Conservation (phyloP, 37 sponge, comb jelly and placozoan species). For the Petrosia ficiformis region DNA sequence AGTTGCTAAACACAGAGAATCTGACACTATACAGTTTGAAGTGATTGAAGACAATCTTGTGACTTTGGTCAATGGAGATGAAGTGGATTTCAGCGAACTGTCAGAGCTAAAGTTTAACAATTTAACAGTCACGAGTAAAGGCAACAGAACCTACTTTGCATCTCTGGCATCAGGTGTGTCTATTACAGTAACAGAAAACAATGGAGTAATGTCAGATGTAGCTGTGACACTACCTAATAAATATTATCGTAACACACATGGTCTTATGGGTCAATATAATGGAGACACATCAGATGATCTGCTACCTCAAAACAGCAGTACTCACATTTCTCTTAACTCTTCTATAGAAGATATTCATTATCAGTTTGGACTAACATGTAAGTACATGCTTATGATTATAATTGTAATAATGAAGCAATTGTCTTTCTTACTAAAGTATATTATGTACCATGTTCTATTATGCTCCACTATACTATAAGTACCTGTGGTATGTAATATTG, state of each 20-base stretch:
- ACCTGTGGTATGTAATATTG: neutral
- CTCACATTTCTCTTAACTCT: slow-evolving; percentile 23
- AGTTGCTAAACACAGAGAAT: slow-evolving; percentile 27
- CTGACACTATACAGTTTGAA: slow-evolving; percentile 60
- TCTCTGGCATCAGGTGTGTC: slow-evolving; percentile 18
- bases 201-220: slow-evolving; percentile 22
- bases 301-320: neutral
- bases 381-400: too few species aligned
- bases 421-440: too few species aligned
- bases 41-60: slow-evolving; percentile 1
- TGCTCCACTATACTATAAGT: too few species aligned
- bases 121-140: slow-evolving; percentile 20
- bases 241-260: slow-evolving; percentile 14
- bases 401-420: too few species aligned
- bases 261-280: slow-evolving; percentile 54
- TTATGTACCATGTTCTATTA: too few species aligned
- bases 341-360: slow-evolving; percentile 38
- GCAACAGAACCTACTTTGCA: slow-evolving; percentile 17
- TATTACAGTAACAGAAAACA: slow-evolving; percentile 23
- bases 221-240: slow-evolving; percentile 17
- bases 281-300: slow-evolving; percentile 53
- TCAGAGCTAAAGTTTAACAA: slow-evolving; percentile 24
- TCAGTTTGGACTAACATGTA: slow-evolving; percentile 60
- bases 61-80: slow-evolving; percentile 23
- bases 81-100: slow-evolving; percentile 14